Percentiles rank a stretch among this genome's conserved stretches.
phyloP scores from a whole-genome alignment of 2,888 invertebrate genomes.

The Nemotelus pantherinus region DNA sequence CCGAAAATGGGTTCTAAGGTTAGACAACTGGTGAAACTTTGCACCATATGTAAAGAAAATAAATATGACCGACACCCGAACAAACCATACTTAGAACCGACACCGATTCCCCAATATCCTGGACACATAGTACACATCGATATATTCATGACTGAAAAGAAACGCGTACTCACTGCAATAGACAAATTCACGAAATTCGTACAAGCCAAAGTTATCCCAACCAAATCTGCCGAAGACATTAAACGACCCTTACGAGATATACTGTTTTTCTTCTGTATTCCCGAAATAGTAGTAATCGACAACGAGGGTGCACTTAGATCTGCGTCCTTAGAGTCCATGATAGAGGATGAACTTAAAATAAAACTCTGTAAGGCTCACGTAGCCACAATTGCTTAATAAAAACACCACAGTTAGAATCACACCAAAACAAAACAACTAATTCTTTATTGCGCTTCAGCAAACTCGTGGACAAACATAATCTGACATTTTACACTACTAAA shows the following conservation, averaged over 20 bases:
- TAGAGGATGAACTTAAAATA: constrained; percentile 21
- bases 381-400: too few species aligned
- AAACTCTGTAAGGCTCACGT: too few species aligned
- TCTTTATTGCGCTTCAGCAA: too few species aligned
- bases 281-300: constrained; percentile 35
- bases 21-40: constrained; percentile 36
- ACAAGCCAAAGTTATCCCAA: constrained; percentile 28
- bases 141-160: constrained; percentile 42
- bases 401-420: too few species aligned
- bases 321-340: not conserved
- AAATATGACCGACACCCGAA: constrained; percentile 47
- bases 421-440: too few species aligned
- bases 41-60: constrained; percentile 43
- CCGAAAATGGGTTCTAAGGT: constrained; percentile 42
- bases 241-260: constrained; percentile 35
- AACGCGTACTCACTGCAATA: constrained; percentile 46
- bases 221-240: constrained; percentile 37
- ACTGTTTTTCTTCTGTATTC: constrained; percentile 10
- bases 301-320: not conserved
- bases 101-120: constrained; percentile 36
- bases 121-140: constrained; percentile 38
- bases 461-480: too few species aligned
- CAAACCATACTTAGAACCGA: constrained; percentile 17
- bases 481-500: too few species aligned
- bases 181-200: constrained; percentile 49